Percentiles rank a stretch among this genome's conserved stretches.
Evolutionary conservation across 1,140 invertebrate genomes (phyloP).

Genomic region (Berghia stephanieae): DNA sequence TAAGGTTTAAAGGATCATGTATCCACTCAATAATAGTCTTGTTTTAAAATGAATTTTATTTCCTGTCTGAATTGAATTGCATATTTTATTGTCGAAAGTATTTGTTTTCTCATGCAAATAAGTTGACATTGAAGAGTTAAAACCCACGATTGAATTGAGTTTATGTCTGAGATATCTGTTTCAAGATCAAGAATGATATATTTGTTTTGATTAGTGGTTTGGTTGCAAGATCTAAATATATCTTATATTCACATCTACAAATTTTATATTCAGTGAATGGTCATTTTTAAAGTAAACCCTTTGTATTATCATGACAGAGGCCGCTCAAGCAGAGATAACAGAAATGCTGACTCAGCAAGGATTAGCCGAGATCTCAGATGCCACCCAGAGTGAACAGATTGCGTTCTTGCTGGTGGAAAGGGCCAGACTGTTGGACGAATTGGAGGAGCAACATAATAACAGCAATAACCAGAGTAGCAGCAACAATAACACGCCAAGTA

Average conservation of each 20-base stretch:
- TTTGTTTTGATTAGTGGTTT: too few relatives aligned
- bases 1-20: too few relatives aligned
- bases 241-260: not conserved
- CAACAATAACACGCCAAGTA: not conserved
- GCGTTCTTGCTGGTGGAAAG: conserved; percentile 64
- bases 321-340: conserved; percentile 52
- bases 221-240: not conserved
- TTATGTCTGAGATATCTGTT: not conserved
- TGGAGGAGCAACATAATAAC: conserved; percentile 46
- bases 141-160: too few relatives aligned
- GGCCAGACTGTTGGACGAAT: conserved; percentile 60
- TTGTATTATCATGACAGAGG: conserved; percentile 19
- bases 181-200: too few relatives aligned
- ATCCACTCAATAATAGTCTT: too few relatives aligned
- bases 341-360: conserved; percentile 65
- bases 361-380: conserved; percentile 58
- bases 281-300: not conserved
- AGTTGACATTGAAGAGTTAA: too few relatives aligned
- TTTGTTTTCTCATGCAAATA: too few relatives aligned
- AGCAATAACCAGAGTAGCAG: not conserved
- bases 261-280: not conserved
- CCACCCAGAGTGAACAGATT: conserved; percentile 61
- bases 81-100: too few relatives aligned
- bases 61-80: too few relatives aligned
- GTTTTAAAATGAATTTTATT: too few relatives aligned